Conservation (phyloP, 2,888 invertebrate species). For the Lasioglossum vierecki region DNA sequence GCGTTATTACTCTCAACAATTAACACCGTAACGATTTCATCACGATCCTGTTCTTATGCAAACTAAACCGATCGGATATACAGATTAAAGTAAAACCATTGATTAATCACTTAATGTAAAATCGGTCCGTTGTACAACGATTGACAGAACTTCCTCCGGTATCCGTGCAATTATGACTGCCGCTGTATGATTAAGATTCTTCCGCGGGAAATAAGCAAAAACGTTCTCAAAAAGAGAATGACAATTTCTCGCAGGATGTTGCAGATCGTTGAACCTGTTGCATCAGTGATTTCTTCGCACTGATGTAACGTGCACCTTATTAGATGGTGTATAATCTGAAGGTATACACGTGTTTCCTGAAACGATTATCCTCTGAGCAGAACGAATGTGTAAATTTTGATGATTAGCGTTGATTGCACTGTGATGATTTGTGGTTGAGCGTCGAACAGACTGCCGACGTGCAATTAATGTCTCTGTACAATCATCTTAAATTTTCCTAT, state of each 20-base stretch:
- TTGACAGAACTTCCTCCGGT: slow-evolving; percentile 4
- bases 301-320: background rate
- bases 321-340: background rate
- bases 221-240: background rate
- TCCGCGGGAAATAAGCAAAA: background rate
- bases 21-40: background rate
- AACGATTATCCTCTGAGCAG: background rate
- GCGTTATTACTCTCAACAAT: background rate
- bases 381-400: background rate
- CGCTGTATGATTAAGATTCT: background rate
- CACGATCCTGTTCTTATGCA: background rate
- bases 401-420: background rate
- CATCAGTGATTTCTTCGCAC: background rate
- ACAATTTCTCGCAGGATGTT: background rate
- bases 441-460: background rate
- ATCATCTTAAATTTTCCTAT: background rate
- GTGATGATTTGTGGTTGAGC: background rate
- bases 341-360: background rate
- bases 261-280: slow-evolving; percentile 8
- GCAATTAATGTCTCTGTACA: background rate
- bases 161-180: background rate
- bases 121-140: background rate
- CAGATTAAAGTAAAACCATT: background rate
- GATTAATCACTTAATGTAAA: background rate
- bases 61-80: background rate